Percentiles rank a stretch among this genome's conserved stretches.
Conservation (phyloP, 1,140 invertebrate species). For the Pantala flavescens region DNA sequence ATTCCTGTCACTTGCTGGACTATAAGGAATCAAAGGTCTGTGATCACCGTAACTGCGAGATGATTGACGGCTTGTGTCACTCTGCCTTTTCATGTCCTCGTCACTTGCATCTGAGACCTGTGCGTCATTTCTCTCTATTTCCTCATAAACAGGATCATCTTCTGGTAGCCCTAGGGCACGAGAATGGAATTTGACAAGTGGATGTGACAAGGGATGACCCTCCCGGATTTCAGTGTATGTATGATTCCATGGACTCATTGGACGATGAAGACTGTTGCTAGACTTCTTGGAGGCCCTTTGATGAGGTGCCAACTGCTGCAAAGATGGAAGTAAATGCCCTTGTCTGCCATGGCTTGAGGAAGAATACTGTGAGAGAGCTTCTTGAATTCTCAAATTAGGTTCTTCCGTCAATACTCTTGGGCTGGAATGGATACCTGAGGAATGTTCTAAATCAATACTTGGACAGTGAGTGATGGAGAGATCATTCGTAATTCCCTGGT, state of each 20-base stretch:
- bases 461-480: conserved; percentile 12
- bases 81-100: conserved; percentile 62
- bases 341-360: background rate
- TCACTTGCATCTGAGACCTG: conserved; percentile 69
- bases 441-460: conserved; percentile 13
- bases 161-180: conserved; percentile 36
- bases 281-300: conserved; percentile 24
- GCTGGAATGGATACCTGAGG: conserved; percentile 18
- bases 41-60: conserved; percentile 71
- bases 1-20: conserved; percentile 37
- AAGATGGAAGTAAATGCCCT: conserved; percentile 23
- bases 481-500: conserved; percentile 18
- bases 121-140: conserved; percentile 52
- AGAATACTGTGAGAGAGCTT: background rate
- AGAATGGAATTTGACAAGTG: conserved; percentile 31
- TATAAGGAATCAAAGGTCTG: conserved; percentile 60
- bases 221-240: conserved; percentile 54
- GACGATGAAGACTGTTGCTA: conserved; percentile 27
- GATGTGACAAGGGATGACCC: conserved; percentile 34
- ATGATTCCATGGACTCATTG: conserved; percentile 48
- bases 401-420: conserved; percentile 18
- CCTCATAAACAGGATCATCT: conserved; percentile 71
- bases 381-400: background rate
- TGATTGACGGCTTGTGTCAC: conserved; percentile 62
- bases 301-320: conserved; percentile 25